phyloP scores from a whole-genome alignment of 2,797 vertebrate genomes.

The Neopelma chrysocephalum region DNA sequence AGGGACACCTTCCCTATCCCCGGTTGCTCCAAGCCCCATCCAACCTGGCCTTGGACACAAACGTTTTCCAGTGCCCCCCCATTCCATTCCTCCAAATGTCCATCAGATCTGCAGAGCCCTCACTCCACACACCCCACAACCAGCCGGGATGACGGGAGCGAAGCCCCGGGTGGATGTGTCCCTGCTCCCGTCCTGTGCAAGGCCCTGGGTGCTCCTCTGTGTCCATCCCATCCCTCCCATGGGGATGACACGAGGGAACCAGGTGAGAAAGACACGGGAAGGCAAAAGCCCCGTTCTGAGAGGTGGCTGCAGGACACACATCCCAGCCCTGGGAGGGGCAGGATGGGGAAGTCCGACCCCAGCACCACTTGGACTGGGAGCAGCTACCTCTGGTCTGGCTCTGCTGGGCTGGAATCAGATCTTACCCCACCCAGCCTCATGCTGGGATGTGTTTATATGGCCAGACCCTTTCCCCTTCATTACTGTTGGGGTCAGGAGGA shows the following conservation, averaged over 20 bases:
- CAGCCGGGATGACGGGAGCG: rapidly evolving
- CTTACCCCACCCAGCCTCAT: neutral
- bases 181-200: neutral
- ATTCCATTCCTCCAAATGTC: too few species aligned
- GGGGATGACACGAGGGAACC: neutral
- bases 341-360: neutral
- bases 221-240: neutral
- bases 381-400: neutral
- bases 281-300: neutral
- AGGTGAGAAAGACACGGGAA: rapidly evolving
- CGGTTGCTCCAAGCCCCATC: neutral
- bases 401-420: neutral
- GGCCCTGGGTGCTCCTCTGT: rapidly evolving
- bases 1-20: neutral
- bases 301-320: neutral
- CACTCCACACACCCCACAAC: rapidly evolving
- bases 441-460: neutral
- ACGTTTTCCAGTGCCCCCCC: too few species aligned
- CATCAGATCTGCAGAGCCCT: neutral
- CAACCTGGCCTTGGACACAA: neutral
- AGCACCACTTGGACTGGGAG: neutral
- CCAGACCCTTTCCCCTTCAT: neutral
- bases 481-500: neutral
- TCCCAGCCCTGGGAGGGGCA: neutral
- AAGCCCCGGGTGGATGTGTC: neutral